A percentile compares a stretch with the other conserved stretches of the same genome.
Conservation (phyloP, 2,888 invertebrate species). For the Galerucella nymphaeae region DNA sequence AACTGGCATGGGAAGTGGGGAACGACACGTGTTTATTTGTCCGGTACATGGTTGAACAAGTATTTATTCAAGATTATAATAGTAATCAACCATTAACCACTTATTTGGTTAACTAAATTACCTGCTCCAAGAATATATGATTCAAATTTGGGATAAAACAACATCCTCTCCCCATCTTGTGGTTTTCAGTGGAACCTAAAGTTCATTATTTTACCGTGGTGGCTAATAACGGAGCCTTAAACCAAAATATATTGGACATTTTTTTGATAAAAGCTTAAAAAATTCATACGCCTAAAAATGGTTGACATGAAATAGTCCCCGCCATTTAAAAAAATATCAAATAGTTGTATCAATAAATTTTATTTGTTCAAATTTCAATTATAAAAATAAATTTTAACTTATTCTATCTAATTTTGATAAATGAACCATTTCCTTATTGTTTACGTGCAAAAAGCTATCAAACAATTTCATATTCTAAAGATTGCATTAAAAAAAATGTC, state of each 20-base stretch:
- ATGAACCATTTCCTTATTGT: background rate
- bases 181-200: no score
- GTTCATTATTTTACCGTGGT: no score
- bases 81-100: no score
- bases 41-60: no score
- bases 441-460: background rate
- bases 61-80: no score
- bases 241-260: slow-evolving; percentile 1
- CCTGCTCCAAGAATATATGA: no score
- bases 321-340: background rate
- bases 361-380: background rate
- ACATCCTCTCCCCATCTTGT: no score
- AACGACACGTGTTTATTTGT: no score
- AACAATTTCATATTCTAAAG: background rate
- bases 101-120: no score
- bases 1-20: no score
- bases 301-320: background rate
- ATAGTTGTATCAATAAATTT: background rate
- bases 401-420: background rate
- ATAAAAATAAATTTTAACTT: background rate
- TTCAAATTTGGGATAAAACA: no score
- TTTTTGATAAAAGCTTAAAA: background rate
- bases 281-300: background rate
- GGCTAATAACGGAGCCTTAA: no score
- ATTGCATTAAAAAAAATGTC: background rate